phyloP scores from a whole-genome alignment of 2,888 invertebrate genomes.

The Stegana nigrithorax region DNA sequence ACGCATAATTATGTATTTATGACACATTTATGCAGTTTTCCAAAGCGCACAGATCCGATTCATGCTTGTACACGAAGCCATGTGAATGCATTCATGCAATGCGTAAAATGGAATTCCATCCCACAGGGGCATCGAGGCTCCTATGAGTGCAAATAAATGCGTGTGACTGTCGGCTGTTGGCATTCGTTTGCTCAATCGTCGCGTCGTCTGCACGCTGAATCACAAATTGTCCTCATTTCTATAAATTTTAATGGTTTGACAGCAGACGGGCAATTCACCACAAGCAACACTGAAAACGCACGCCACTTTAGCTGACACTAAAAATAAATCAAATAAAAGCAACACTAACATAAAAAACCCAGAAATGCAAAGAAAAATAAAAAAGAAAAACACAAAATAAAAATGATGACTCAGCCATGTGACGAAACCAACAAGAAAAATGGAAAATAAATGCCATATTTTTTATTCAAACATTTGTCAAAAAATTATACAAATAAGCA shows the following conservation, averaged over 20 bases:
- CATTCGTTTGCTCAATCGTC: not conserved
- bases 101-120: no score
- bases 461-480: constrained; percentile 21
- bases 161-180: not conserved
- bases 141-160: not conserved
- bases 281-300: no score
- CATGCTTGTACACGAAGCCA: no score
- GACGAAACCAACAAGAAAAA: constrained; percentile 1
- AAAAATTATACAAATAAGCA: constrained; percentile 28
- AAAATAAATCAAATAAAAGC: constrained; percentile 49
- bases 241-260: constrained; percentile 32
- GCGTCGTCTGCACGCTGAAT: no score
- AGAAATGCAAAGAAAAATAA: constrained; percentile 10
- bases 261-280: no score
- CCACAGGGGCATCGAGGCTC: not conserved
- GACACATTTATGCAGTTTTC: not conserved
- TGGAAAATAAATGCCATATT: not conserved
- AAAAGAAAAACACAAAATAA: constrained; percentile 25
- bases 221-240: constrained; percentile 2
- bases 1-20: constrained; percentile 1
- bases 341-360: no score
- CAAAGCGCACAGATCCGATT: no score
- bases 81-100: no score
- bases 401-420: no score
- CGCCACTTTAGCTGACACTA: constrained; percentile 42